phyloP scores from a whole-genome alignment of 2,113 vertebrate species.

The Tragelaphus imberbis region DNA sequence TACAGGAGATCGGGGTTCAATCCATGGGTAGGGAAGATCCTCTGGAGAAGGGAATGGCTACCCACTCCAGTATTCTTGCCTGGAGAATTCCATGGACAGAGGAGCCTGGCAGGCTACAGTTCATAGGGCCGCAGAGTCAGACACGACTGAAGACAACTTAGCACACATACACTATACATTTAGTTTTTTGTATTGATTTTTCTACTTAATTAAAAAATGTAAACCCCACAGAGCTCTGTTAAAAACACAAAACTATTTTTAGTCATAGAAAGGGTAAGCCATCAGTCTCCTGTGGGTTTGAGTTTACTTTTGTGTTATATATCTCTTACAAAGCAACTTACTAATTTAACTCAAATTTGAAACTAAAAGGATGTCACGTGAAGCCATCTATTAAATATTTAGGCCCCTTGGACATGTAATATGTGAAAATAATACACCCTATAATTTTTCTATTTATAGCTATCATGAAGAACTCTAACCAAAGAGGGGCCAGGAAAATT shows the following conservation, averaged over 20 bases:
- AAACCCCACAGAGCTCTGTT: neutral
- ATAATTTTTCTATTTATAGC: neutral
- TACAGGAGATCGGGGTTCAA: neutral
- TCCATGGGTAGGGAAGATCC: neutral
- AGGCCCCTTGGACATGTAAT: neutral
- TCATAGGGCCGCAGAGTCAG: neutral
- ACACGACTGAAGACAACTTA: neutral
- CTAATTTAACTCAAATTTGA: neutral
- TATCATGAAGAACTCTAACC: neutral
- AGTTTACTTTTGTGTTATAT: neutral
- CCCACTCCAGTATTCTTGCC: neutral
- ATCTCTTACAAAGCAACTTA: neutral
- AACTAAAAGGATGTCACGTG: neutral
- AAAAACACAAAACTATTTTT: slow-evolving; percentile 38
- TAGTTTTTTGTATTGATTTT: slow-evolving; percentile 1
- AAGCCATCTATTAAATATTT: neutral
- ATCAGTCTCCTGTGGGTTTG: neutral
- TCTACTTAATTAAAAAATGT: neutral
- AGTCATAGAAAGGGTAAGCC: neutral
- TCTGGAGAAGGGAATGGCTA: neutral
- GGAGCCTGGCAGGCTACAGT: neutral
- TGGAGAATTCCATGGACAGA: neutral
- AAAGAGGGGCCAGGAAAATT: neutral
- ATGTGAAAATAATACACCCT: neutral
- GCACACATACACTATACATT: neutral